Percentiles rank a stretch among this genome's conserved stretches.
These are phyloP conservation scores for Hipparchia sbordonii DNA, from an alignment of 2,888 invertebrate genomes.

Conservation along the genomic window DNA sequence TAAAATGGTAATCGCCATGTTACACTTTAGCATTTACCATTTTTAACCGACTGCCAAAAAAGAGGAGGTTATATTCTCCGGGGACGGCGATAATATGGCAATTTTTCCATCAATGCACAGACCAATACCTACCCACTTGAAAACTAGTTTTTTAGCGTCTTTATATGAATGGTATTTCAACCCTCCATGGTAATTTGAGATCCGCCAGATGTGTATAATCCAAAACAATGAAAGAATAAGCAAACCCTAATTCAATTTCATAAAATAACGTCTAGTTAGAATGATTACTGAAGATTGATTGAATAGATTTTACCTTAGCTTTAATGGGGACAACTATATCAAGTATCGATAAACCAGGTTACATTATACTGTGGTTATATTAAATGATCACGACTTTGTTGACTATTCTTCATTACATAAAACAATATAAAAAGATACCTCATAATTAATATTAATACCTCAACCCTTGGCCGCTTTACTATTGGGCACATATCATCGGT, in stretches of 20 bases:
- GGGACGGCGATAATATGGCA: not conserved
- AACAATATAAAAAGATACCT: not conserved
- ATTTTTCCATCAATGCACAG: not conserved
- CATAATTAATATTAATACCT: too few species aligned
- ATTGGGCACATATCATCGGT: too few species aligned
- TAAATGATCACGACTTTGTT: too few species aligned
- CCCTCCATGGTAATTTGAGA: constrained; percentile 16
- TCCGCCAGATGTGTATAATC: constrained; percentile 8
- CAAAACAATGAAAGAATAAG: not conserved
- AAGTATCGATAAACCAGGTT: too few species aligned
- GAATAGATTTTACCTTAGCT: not conserved
- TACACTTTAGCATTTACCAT: too few species aligned
- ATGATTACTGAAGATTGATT: not conserved
- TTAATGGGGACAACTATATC: not conserved
- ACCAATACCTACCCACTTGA: not conserved
- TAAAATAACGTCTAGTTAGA: not conserved
- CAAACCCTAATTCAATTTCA: not conserved
- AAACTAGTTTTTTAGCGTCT: constrained; percentile 12
- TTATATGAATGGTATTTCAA: constrained; percentile 17
- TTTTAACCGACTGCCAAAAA: too few species aligned
- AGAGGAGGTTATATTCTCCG: too few species aligned
- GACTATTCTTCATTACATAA: too few species aligned
- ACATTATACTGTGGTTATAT: too few species aligned
- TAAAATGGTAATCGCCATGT: too few species aligned
- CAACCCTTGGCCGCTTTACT: too few species aligned